Evolutionary conservation across 2,113 vertebrate species (phyloP).

Genomic region (Brienomyrus brachyistius): DNA sequence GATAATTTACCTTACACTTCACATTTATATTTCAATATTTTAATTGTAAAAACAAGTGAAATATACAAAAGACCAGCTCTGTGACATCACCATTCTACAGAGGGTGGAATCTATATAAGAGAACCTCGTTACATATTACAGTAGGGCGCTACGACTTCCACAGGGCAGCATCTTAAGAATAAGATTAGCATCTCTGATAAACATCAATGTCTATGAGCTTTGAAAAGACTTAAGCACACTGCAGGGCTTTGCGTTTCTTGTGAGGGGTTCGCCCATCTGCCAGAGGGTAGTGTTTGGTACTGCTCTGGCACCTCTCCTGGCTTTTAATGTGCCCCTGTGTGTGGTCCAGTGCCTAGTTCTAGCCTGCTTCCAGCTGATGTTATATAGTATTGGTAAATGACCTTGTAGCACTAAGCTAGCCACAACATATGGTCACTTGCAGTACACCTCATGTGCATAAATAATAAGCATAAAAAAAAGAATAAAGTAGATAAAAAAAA

Average conservation of each 20-base stretch:
- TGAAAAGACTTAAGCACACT: not conserved
- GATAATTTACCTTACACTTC: not conserved
- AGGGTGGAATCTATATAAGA: not conserved
- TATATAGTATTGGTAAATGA: not conserved
- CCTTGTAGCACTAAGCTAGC: not conserved
- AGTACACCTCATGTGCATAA: not conserved
- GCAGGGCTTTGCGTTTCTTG: not conserved
- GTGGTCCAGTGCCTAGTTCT: not conserved
- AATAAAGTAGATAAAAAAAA: not conserved
- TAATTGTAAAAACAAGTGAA: not conserved
- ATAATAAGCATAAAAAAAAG: not conserved
- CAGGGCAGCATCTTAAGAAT: not conserved
- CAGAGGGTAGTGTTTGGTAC: not conserved
- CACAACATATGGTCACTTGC: constrained; percentile 5
- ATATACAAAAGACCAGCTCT: not conserved
- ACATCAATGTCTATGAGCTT: not conserved
- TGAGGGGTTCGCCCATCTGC: not conserved
- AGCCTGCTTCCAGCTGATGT: not conserved
- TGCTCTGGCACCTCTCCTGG: not conserved
- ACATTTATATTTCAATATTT: not conserved
- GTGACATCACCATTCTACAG: not conserved
- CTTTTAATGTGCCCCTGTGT: not conserved
- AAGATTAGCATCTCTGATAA: not conserved
- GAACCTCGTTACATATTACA: not conserved
- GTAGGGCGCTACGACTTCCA: not conserved